Conservation (phyloP, 2,888 invertebrate genomes). For the Eristalinus sepulchralis region DNA sequence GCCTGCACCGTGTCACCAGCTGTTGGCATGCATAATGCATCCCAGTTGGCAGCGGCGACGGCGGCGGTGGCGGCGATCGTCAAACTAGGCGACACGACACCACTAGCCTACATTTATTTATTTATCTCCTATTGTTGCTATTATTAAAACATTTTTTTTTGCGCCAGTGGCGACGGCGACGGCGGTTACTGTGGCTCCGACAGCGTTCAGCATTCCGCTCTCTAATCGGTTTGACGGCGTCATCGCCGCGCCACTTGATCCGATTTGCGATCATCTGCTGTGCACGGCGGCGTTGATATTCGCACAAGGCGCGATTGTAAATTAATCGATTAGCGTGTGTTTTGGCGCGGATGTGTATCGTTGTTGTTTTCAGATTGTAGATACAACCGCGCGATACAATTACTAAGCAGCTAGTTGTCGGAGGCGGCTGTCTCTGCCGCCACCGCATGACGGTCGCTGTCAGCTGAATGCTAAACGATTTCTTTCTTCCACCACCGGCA, state of each 20-base stretch:
- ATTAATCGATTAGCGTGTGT: slow-evolving; percentile 63
- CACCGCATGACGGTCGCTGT: slow-evolving; percentile 48
- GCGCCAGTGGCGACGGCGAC: background rate
- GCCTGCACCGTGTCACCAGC: slow-evolving; percentile 1
- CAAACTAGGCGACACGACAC: background rate
- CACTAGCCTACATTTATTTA: slow-evolving; percentile 47
- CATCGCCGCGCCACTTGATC: slow-evolving; percentile 24
- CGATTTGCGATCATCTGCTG: slow-evolving; percentile 54
- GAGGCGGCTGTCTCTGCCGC: slow-evolving; percentile 9
- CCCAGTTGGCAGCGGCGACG: background rate
- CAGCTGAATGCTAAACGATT: slow-evolving; percentile 59
- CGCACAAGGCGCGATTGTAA: slow-evolving; percentile 55
- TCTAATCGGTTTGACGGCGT: slow-evolving; percentile 37
- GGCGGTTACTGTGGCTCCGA: background rate
- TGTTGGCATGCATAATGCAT: slow-evolving; percentile 18
- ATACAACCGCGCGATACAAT: slow-evolving; percentile 67
- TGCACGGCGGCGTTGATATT: slow-evolving; percentile 21
- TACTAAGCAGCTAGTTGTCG: slow-evolving; percentile 42
- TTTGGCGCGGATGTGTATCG: slow-evolving; percentile 51
- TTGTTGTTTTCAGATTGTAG: slow-evolving; percentile 36
- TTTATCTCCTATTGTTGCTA: slow-evolving; percentile 49
- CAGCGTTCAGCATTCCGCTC: slow-evolving; percentile 17
- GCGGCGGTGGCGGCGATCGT: background rate
- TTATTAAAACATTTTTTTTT: slow-evolving; percentile 17
- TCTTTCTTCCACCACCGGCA: background rate